Conservation (phyloP, 2,888 invertebrate species). For the Eurytoma californica region DNA sequence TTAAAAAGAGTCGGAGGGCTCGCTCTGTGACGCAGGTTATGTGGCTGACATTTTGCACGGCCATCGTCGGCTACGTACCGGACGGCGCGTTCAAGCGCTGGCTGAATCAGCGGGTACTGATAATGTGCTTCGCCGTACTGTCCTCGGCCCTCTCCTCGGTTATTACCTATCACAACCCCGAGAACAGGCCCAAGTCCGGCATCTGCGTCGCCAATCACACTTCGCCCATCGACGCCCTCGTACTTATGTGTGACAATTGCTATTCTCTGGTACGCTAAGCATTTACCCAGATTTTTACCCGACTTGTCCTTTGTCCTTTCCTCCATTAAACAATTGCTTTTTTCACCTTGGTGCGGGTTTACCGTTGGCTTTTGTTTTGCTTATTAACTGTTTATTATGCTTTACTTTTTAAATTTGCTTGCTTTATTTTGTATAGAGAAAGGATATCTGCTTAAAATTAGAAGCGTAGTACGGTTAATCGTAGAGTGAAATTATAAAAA, state of each 20-base stretch:
- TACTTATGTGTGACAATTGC: constrained; percentile 97
- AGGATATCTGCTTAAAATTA: no score
- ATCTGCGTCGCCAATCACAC: constrained; percentile 99
- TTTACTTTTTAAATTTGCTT: no score
- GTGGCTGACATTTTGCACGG: constrained; percentile 91
- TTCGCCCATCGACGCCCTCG: constrained; percentile 97
- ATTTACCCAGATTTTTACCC: neutral
- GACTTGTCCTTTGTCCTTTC: neutral
- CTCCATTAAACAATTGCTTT: no score
- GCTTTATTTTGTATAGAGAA: no score
- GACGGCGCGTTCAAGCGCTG: constrained; percentile 86
- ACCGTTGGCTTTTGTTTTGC: no score
- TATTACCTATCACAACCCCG: constrained; percentile 89
- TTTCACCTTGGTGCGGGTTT: no score
- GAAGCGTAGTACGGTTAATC: no score
- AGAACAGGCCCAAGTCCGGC: constrained; percentile 88
- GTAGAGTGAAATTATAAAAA: no score
- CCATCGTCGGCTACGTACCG: constrained; percentile 89
- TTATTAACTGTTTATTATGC: no score
- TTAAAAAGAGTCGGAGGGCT: constrained; percentile 30
- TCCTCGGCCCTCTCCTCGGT: constrained; percentile 94
- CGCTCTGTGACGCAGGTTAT: constrained; percentile 81
- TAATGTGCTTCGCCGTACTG: constrained; percentile 94
- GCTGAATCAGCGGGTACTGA: constrained; percentile 87
- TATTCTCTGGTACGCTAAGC: constrained; percentile 92